Percentiles rank a stretch among this genome's conserved stretches.
Evolutionary conservation across 2,888 invertebrate species (phyloP).

Genomic region (Dicyrtoma fusca): DNA sequence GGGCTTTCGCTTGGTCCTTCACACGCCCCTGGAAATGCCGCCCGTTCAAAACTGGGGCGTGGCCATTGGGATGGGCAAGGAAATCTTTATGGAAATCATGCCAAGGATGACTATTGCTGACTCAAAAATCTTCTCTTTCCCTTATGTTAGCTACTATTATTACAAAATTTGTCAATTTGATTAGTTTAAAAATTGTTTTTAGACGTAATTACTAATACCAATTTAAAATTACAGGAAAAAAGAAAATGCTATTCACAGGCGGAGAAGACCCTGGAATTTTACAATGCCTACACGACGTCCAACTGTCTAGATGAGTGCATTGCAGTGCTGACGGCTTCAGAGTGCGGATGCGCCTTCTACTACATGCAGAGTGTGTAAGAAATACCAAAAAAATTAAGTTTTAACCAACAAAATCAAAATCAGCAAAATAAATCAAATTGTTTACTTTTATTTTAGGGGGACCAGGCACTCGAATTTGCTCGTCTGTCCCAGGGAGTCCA

Average conservation of each 20-base stretch:
- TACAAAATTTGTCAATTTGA: not conserved
- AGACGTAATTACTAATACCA: not conserved
- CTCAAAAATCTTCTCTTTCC: slow-evolving; percentile 31
- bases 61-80: slow-evolving; percentile 39
- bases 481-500: not conserved
- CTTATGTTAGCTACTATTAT: slow-evolving; percentile 17
- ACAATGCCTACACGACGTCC: slow-evolving; percentile 45
- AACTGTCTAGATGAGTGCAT: slow-evolving; percentile 52
- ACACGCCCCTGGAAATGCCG: slow-evolving; percentile 44
- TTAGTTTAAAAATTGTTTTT: slow-evolving; percentile 11
- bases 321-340: slow-evolving; percentile 36
- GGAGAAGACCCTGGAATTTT: slow-evolving; percentile 44
- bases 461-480: slow-evolving; percentile 3
- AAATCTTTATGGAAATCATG: slow-evolving; percentile 44
- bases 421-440: no score
- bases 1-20: slow-evolving; percentile 48
- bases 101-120: slow-evolving; percentile 44
- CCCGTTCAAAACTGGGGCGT: slow-evolving; percentile 45
- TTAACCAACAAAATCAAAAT: no score
- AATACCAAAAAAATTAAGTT: no score
- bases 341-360: slow-evolving; percentile 39
- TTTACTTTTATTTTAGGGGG: slow-evolving; percentile 8
- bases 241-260: slow-evolving; percentile 47
- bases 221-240: no score
- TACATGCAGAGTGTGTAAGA: slow-evolving; percentile 48